Evolutionary conservation across 2,888 invertebrate genomes (phyloP).

Genomic region (Tachystola acroxantha): DNA sequence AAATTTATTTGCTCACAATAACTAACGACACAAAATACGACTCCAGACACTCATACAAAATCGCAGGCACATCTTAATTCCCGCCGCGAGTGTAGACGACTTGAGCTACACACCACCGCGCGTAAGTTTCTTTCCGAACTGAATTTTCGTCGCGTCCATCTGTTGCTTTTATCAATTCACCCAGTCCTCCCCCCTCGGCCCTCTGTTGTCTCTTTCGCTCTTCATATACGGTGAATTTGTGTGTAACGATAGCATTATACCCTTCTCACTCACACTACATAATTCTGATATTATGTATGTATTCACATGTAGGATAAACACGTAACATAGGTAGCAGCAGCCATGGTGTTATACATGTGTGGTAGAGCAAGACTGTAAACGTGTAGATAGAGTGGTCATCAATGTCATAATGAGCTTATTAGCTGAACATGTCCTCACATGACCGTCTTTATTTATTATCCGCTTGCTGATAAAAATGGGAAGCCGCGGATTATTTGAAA

Average conservation of each 20-base stretch:
- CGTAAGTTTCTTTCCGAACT: conserved; percentile 59
- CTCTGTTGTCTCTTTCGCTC: conserved; percentile 49
- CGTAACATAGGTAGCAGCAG: conserved; percentile 30
- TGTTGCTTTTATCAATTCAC: conserved; percentile 75
- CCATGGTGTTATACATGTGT: conserved; percentile 11
- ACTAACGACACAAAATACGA: conserved; percentile 39
- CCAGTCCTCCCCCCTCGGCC: conserved; percentile 48
- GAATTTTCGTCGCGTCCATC: conserved; percentile 66
- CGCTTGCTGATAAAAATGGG: too few relatives aligned
- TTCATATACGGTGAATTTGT: conserved; percentile 24
- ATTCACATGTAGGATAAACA: conserved; percentile 5
- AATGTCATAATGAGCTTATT: conserved; percentile 11
- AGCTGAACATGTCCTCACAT: conserved; percentile 1
- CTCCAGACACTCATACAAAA: conserved; percentile 54
- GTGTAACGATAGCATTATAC: conserved; percentile 46
- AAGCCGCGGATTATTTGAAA: too few relatives aligned
- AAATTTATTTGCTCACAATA: conserved; percentile 15
- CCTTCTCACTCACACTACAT: conserved; percentile 35
- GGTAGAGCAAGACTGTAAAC: conserved; percentile 14
- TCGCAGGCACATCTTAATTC: conserved; percentile 64
- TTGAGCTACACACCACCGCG: conserved; percentile 38
- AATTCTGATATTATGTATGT: conserved; percentile 15
- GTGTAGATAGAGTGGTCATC: conserved; percentile 6
- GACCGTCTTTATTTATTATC: too few relatives aligned
- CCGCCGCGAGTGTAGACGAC: conserved; percentile 42